Evolutionary conservation across 2,113 vertebrate species (phyloP).

Genomic region (Hyaena hyaena): DNA sequence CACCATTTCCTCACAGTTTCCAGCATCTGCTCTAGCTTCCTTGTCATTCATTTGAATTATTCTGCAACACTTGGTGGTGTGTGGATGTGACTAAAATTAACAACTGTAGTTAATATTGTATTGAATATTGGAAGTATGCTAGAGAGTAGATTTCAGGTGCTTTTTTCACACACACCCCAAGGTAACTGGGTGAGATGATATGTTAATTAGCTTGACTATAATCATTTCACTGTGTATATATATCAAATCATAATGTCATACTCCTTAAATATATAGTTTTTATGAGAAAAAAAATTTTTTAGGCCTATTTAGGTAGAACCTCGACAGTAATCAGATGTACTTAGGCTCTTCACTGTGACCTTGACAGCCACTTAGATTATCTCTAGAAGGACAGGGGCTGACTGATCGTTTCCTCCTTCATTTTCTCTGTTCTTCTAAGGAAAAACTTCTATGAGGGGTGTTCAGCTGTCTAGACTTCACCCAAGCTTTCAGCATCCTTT

Average conservation of each 20-base stretch:
- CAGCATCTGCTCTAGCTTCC: neutral
- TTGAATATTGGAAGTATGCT: neutral
- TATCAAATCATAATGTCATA: neutral
- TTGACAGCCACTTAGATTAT: neutral
- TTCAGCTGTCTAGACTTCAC: neutral
- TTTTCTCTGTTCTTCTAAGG: slow-evolving; percentile 50
- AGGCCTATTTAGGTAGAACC: slow-evolving; percentile 6
- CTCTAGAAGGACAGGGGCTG: neutral
- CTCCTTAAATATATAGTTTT: neutral
- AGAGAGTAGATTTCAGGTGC: neutral
- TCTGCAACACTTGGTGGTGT: neutral
- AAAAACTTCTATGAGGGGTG: neutral
- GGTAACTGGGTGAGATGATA: neutral
- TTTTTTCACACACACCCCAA: neutral
- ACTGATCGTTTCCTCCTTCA: neutral
- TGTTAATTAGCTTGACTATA: neutral
- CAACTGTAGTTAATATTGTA: neutral
- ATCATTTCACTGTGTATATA: neutral
- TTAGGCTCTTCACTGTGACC: neutral
- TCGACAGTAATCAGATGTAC: slow-evolving; percentile 9
- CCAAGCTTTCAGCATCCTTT: neutral
- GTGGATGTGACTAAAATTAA: slow-evolving; percentile 43
- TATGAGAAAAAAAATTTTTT: neutral
- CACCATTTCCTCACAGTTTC: neutral
- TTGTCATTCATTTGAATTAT: slow-evolving; percentile 37